phyloP scores from a whole-genome alignment of 2,797 vertebrate genomes.

The Selene dorsalis region DNA sequence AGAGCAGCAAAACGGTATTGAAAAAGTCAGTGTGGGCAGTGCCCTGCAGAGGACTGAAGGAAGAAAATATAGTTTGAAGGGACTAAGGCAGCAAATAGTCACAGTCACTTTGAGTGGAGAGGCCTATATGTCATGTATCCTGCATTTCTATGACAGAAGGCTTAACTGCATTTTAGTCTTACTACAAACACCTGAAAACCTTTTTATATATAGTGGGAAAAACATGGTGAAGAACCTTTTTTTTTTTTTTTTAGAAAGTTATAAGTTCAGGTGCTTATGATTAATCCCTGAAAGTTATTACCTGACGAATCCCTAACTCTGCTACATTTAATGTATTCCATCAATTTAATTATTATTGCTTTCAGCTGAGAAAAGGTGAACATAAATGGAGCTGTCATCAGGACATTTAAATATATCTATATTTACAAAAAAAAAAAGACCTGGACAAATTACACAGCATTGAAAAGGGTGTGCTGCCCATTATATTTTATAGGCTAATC shows the following conservation, averaged over 20 bases:
- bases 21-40: background rate
- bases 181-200: background rate
- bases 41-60: background rate
- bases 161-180: background rate
- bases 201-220: background rate
- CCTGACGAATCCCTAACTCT: background rate
- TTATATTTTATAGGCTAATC: conserved; percentile 21
- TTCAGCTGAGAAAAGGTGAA: conserved; percentile 15
- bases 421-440: conserved; percentile 2
- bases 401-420: conserved; percentile 17
- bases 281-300: background rate
- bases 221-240: background rate
- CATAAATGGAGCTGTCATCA: conserved; percentile 12
- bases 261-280: background rate
- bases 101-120: background rate
- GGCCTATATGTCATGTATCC: background rate
- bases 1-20: background rate
- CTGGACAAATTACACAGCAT: conserved; percentile 40
- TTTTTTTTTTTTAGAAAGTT: too few relatives aligned
- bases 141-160: conserved; percentile 7
- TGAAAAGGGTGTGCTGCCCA: conserved; percentile 32
- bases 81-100: background rate
- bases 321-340: background rate
- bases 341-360: background rate
- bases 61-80: background rate